These are phyloP conservation scores for Helogale parvula DNA, from an alignment of 2,113 vertebrate genomes.

Conservation along the genomic window DNA sequence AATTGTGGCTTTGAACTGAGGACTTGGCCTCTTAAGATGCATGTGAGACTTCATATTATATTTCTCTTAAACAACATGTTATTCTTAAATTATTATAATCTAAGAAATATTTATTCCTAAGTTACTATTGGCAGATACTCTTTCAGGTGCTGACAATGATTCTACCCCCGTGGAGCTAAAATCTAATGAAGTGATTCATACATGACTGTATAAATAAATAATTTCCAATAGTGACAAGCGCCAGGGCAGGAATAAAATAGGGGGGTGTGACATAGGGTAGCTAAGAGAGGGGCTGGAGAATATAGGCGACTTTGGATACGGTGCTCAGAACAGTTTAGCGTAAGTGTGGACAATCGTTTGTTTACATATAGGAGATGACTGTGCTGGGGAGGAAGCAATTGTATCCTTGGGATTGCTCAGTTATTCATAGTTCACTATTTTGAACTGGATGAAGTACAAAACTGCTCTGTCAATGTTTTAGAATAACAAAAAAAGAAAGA, in stretches of 20 bases:
- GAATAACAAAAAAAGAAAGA: neutral
- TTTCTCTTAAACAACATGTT: neutral
- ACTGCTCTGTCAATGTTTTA: slow-evolving; percentile 35
- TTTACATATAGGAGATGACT: neutral
- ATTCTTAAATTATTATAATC: slow-evolving; percentile 1
- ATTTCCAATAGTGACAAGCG: neutral
- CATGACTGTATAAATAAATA: neutral
- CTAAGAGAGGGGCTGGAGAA: neutral
- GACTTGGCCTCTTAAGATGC: neutral
- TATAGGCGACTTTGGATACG: neutral
- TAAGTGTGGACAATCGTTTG: neutral
- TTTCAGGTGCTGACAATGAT: neutral
- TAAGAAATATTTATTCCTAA: slow-evolving; percentile 16
- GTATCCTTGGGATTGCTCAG: neutral
- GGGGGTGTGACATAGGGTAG: neutral
- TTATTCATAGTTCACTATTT: neutral
- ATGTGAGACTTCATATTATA: neutral
- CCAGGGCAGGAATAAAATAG: neutral
- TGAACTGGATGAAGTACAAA: neutral
- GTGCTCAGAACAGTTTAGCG: neutral
- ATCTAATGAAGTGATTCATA: neutral
- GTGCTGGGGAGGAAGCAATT: neutral
- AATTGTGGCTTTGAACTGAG: neutral
- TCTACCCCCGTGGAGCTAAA: neutral
- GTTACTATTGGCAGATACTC: neutral